Conservation (phyloP, 2,113 vertebrate genomes). For the Progne subis region DNA sequence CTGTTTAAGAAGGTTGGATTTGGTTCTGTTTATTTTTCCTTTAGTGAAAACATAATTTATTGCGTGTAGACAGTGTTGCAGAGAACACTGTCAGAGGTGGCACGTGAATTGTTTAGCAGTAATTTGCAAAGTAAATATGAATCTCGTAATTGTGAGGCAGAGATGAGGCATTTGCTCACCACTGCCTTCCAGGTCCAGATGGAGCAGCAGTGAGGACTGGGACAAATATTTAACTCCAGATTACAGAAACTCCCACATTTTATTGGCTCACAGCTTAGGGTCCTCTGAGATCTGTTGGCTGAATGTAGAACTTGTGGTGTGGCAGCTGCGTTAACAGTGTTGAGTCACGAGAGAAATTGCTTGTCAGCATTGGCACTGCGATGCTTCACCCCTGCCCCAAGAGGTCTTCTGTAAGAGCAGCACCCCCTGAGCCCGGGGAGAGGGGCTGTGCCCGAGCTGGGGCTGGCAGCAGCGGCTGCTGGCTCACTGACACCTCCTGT, state of each 20-base stretch:
- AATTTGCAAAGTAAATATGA: background rate
- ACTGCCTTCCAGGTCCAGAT: background rate
- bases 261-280: rapidly evolving
- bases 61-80: background rate
- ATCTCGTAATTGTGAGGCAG: background rate
- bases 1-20: background rate
- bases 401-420: background rate
- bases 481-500: rapidly evolving
- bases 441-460: background rate
- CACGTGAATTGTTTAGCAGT: background rate
- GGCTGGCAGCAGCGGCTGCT: background rate
- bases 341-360: background rate
- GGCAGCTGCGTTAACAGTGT: background rate
- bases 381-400: background rate
- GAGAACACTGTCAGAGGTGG: background rate
- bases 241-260: background rate
- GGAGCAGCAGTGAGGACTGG: background rate
- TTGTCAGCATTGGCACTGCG: background rate
- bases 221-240: background rate
- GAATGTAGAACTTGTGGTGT: background rate
- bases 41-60: background rate
- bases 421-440: rapidly evolving
- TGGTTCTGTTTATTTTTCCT: background rate
- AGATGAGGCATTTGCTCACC: background rate
- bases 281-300: background rate